Evolutionary conservation across 2,113 vertebrate species (phyloP).

Genomic region (Syngnathoides biaculeatus): DNA sequence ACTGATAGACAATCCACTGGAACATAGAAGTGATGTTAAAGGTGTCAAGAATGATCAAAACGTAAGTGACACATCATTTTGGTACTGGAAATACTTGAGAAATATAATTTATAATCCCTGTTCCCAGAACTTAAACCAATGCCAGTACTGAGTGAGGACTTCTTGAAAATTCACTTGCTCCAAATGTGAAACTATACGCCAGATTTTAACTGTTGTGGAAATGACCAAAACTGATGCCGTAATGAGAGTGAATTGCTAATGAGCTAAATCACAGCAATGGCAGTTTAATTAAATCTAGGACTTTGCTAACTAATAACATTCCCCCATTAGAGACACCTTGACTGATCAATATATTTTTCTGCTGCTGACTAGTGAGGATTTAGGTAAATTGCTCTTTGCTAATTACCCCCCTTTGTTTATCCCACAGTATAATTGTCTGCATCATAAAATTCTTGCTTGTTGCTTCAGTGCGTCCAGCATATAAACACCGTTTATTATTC

Average conservation of each 20-base stretch:
- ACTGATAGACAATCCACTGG: constrained; percentile 58
- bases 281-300: constrained; percentile 57
- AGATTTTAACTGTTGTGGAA: constrained; percentile 51
- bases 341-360: constrained; percentile 23
- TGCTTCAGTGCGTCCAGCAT: constrained; percentile 31
- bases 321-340: constrained; percentile 26
- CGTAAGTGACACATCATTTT: constrained; percentile 57
- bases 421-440: constrained; percentile 19
- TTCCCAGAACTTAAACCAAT: constrained; percentile 48
- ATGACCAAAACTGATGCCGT: constrained; percentile 50
- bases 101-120: constrained; percentile 61
- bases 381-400: constrained; percentile 15
- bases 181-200: constrained; percentile 57
- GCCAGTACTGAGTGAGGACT: constrained; percentile 63
- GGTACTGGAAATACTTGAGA: constrained; percentile 41
- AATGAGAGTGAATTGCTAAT: constrained; percentile 53
- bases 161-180: constrained; percentile 50
- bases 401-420: constrained; percentile 11
- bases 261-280: constrained; percentile 58
- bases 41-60: constrained; percentile 32
- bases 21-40: constrained; percentile 49
- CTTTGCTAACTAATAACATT: constrained; percentile 36
- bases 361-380: constrained; percentile 13
- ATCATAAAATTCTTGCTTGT: constrained; percentile 24
- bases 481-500: constrained; percentile 43